A percentile compares a stretch with the other conserved stretches of the same genome.
phyloP scores from a whole-genome alignment of 2,113 vertebrate species.

The Prolemur simus region DNA sequence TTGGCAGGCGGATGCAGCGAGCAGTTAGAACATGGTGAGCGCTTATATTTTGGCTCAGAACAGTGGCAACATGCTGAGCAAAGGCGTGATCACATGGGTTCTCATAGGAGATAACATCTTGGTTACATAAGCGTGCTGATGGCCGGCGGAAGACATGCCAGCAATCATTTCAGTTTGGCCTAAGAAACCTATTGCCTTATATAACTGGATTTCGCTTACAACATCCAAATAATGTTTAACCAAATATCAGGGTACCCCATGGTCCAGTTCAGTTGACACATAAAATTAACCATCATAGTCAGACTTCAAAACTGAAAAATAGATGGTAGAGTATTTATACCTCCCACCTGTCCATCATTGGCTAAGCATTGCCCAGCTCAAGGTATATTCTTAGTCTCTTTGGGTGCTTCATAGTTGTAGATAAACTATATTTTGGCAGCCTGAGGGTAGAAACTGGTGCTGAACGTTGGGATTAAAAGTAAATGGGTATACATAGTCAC shows the following conservation, averaged over 20 bases:
- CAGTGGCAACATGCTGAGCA: too few relatives aligned
- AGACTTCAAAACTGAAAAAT: neutral
- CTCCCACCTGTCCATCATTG: neutral
- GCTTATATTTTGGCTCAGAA: too few relatives aligned
- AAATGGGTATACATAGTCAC: neutral
- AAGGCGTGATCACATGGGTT: too few relatives aligned
- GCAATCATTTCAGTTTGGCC: too few relatives aligned
- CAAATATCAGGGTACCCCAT: neutral
- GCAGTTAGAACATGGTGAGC: too few relatives aligned
- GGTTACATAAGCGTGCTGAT: too few relatives aligned
- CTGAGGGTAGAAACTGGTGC: neutral
- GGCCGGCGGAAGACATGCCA: too few relatives aligned
- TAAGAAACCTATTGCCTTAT: too few relatives aligned
- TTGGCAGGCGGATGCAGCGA: too few relatives aligned
- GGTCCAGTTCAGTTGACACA: neutral
- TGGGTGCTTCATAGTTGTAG: neutral
- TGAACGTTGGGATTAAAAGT: neutral
- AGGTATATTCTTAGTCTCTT: neutral
- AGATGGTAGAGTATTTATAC: neutral
- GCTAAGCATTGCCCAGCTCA: neutral
- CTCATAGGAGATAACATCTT: too few relatives aligned
- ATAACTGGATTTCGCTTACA: too few relatives aligned
- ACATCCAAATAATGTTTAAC: neutral
- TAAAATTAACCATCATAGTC: neutral
- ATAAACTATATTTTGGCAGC: neutral